Conservation (phyloP, 2,888 invertebrate genomes). For the Thera obeliscata region DNA sequence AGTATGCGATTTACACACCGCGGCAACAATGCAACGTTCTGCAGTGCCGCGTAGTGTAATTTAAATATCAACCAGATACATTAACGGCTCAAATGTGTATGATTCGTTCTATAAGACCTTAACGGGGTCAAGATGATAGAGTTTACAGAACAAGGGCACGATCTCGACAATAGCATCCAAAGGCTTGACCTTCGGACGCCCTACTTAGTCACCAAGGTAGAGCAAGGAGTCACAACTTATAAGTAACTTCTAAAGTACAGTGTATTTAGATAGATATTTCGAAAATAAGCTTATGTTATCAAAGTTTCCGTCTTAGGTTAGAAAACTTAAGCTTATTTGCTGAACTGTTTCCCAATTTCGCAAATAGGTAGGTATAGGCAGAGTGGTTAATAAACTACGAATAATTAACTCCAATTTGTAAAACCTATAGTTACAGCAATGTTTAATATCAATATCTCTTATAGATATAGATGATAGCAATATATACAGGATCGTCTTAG, state of each 20-base stretch:
- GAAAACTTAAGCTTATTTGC: slow-evolving; percentile 20
- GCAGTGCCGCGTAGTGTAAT: too few species aligned
- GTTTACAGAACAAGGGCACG: background rate
- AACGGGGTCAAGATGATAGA: background rate
- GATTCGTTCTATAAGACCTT: too few species aligned
- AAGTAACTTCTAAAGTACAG: background rate
- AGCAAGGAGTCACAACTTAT: background rate
- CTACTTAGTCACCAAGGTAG: background rate
- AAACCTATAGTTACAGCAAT: background rate
- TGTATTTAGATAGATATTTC: background rate
- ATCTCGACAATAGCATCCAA: background rate
- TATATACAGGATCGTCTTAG: background rate
- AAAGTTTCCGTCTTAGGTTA: slow-evolving; percentile 21
- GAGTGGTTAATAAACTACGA: slow-evolving; percentile 14
- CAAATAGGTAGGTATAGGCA: slow-evolving; percentile 19
- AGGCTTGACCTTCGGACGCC: background rate
- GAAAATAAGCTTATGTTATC: background rate
- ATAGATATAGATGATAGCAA: too few species aligned
- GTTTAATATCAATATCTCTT: background rate
- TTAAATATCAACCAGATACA: too few species aligned
- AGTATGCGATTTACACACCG: too few species aligned
- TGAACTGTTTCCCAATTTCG: slow-evolving; percentile 28
- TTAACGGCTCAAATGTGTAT: too few species aligned
- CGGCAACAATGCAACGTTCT: too few species aligned
- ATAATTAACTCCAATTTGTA: slow-evolving; percentile 35